These are phyloP conservation scores for Pseudotriccus pelzelni DNA, from an alignment of 2,797 vertebrate genomes.

Conservation along the genomic window DNA sequence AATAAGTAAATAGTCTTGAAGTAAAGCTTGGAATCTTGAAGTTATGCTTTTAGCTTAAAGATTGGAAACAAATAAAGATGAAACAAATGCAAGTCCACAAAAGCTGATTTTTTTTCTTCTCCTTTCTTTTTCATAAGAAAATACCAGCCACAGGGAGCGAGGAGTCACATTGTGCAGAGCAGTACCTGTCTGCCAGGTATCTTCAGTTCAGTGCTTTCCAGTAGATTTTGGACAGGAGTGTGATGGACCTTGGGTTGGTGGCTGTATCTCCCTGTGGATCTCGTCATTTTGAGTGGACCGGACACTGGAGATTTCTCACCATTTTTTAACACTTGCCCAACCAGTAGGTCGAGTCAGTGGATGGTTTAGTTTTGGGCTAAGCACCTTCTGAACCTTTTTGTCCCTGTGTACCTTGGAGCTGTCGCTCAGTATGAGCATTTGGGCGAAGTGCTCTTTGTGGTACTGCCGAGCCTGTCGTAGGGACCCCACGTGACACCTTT, in stretches of 20 bases:
- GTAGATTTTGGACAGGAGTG: neutral
- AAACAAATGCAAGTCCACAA: neutral
- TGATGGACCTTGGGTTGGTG: neutral
- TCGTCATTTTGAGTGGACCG: neutral
- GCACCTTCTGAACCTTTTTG: neutral
- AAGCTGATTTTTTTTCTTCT: neutral
- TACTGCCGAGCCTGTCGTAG: neutral
- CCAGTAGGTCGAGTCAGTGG: neutral
- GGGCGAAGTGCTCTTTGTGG: neutral
- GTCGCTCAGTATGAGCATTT: neutral
- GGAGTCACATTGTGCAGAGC: neutral
- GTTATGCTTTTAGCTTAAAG: neutral
- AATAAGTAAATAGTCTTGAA: neutral
- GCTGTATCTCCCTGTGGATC: neutral
- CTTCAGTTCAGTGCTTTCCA: neutral
- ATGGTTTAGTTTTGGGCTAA: neutral
- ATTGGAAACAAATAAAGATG: neutral
- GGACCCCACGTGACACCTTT: accelerated
- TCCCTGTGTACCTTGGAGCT: neutral
- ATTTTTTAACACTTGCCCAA: neutral
- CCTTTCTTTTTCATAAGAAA: neutral
- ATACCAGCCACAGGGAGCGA: neutral
- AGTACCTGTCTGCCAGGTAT: neutral
- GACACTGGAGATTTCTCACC: neutral
- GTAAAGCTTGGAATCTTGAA: neutral